Percentiles rank a stretch among this genome's conserved stretches.
Evolutionary conservation across 2,797 vertebrate species (phyloP).

Genomic region (Synanceia verrucosa): DNA sequence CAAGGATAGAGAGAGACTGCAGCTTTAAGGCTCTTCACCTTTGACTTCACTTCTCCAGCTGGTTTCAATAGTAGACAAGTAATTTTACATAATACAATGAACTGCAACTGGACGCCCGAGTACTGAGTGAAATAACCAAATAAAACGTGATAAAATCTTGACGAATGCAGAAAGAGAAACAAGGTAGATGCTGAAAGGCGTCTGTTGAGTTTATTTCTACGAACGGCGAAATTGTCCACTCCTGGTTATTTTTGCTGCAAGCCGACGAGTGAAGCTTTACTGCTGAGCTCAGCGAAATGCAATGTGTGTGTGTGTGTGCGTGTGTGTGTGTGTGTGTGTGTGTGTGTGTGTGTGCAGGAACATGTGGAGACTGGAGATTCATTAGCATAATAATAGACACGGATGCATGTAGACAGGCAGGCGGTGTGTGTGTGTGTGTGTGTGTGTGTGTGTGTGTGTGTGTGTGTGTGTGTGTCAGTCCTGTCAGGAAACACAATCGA

Average conservation of each 20-base stretch:
- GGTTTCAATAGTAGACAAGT: too few relatives aligned
- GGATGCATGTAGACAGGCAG: constrained; percentile 73
- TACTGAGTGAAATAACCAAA: neutral
- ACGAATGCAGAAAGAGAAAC: neutral
- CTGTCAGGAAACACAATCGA: constrained; percentile 77
- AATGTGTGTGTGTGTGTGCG: constrained; percentile 17
- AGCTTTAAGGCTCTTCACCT: too few relatives aligned
- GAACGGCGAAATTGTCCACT: constrained; percentile 68
- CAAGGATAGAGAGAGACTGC: too few relatives aligned
- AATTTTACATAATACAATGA: too few relatives aligned
- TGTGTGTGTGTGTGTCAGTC: constrained; percentile 21
- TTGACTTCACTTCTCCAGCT: too few relatives aligned
- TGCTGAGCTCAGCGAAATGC: constrained; percentile 75
- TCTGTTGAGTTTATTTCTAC: constrained; percentile 43
- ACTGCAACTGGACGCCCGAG: too few relatives aligned
- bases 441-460: constrained; percentile 13
- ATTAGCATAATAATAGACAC: constrained; percentile 88
- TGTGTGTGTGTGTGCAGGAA: constrained; percentile 52
- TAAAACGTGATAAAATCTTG: neutral
- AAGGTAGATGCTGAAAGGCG: neutral
- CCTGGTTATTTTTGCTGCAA: constrained; percentile 59
- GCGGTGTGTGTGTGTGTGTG: constrained; percentile 39
- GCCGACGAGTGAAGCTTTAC: constrained; percentile 52
- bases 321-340: constrained; percentile 9
- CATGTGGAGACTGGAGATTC: constrained; percentile 75